phyloP scores from a whole-genome alignment of 1,140 invertebrate genomes.

The Hyles euphorbiae region DNA sequence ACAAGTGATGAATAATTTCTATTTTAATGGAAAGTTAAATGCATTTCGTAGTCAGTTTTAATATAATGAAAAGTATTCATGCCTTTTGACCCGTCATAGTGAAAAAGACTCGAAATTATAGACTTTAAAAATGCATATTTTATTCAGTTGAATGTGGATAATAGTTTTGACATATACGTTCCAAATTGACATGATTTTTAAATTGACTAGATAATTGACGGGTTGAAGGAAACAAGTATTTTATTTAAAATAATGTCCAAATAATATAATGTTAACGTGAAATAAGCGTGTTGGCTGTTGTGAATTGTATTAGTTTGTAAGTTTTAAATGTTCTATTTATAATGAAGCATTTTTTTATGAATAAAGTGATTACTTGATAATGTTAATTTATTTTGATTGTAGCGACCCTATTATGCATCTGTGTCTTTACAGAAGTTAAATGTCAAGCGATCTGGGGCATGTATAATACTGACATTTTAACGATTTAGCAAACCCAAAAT shows the following conservation, averaged over 20 bases:
- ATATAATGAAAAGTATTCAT: conserved; percentile 20
- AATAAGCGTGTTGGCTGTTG: conserved; percentile 40
- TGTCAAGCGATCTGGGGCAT: no score
- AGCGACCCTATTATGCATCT: not conserved
- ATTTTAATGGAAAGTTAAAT: conserved; percentile 1
- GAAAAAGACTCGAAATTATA: not conserved
- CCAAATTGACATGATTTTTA: conserved; percentile 6
- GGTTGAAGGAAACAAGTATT: conserved; percentile 4
- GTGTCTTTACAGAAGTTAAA: not conserved
- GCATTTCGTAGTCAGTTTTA: conserved; percentile 22
- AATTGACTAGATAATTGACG: no score
- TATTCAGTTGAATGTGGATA: not conserved
- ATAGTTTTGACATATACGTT: not conserved
- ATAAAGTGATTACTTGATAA: conserved; percentile 49
- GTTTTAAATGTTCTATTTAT: conserved; percentile 64
- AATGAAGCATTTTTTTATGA: conserved; percentile 64
- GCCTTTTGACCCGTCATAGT: conserved; percentile 1
- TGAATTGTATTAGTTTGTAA: conserved; percentile 45
- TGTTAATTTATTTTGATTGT: conserved; percentile 9
- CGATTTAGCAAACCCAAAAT: no score
- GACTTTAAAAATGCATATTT: not conserved
- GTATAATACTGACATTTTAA: no score
- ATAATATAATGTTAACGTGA: conserved; percentile 12
- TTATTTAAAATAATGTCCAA: conserved; percentile 1
- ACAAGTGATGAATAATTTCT: conserved; percentile 1